These are phyloP conservation scores for Thunnus maccoyii DNA, from an alignment of 2,113 vertebrate species.

Conservation along the genomic window DNA sequence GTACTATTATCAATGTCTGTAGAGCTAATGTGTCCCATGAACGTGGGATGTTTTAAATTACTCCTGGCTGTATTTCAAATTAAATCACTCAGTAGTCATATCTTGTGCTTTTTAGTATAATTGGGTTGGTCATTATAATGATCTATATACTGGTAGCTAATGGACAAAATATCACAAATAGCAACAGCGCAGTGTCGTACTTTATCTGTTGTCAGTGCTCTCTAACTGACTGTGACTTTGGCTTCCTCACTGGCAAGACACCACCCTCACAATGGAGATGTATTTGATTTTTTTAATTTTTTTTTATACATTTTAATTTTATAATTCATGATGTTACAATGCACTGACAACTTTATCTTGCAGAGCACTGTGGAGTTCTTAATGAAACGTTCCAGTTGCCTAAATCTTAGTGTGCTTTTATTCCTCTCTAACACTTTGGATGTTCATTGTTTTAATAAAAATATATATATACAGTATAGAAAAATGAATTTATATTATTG, in stretches of 20 bases:
- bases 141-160: slow-evolving; percentile 42
- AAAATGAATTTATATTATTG: slow-evolving; percentile 28
- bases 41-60: slow-evolving; percentile 45
- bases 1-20: slow-evolving; percentile 57
- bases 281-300: slow-evolving; percentile 57
- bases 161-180: slow-evolving; percentile 22
- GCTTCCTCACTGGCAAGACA: slow-evolving; percentile 55
- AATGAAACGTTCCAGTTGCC: slow-evolving; percentile 71
- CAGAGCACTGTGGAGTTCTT: slow-evolving; percentile 64
- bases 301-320: slow-evolving; percentile 56
- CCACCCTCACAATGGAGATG: slow-evolving; percentile 39
- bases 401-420: slow-evolving; percentile 67
- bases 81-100: slow-evolving; percentile 33
- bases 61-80: slow-evolving; percentile 57
- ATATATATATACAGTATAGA: not conserved
- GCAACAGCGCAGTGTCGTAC: slow-evolving; percentile 42
- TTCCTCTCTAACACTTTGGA: slow-evolving; percentile 70
- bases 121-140: slow-evolving; percentile 34
- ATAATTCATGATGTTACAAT: slow-evolving; percentile 58
- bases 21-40: slow-evolving; percentile 47
- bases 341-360: slow-evolving; percentile 61
- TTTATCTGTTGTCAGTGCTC: slow-evolving; percentile 18
- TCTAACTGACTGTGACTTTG: slow-evolving; percentile 50
- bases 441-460: slow-evolving; percentile 75
- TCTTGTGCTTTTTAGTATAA: slow-evolving; percentile 58